Conservation (phyloP, 2,797 vertebrate species). For the Cygnus olor region DNA sequence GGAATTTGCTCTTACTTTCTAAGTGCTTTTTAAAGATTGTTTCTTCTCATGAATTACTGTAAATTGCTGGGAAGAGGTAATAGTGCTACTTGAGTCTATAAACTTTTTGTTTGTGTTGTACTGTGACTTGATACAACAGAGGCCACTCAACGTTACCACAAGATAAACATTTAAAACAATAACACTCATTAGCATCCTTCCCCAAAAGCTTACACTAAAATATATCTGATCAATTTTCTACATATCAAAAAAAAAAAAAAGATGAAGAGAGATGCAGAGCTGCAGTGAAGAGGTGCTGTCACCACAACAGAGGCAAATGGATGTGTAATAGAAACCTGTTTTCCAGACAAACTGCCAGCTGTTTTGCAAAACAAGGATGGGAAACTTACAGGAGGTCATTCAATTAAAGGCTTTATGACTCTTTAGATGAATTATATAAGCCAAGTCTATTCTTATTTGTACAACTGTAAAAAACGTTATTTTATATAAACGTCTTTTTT, state of each 20-base stretch:
- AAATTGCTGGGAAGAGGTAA: conserved; percentile 34
- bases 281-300: conserved; percentile 24
- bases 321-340: conserved; percentile 26
- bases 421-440: neutral
- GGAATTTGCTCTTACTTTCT: neutral
- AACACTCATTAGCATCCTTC: conserved; percentile 21
- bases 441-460: neutral
- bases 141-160: neutral
- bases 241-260: neutral
- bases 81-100: neutral
- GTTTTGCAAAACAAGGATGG: conserved; percentile 17
- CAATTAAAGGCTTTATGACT: conserved; percentile 13
- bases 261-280: conserved; percentile 5
- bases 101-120: neutral
- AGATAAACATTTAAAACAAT: neutral
- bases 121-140: neutral
- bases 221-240: conserved; percentile 26
- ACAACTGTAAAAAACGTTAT: neutral
- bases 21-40: neutral
- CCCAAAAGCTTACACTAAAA: conserved; percentile 33
- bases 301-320: conserved; percentile 47
- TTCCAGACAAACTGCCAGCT: conserved; percentile 49
- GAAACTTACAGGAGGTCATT: neutral
- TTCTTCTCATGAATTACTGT: neutral
- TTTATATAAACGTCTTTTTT: neutral